A percentile compares a stretch with the other conserved stretches of the same genome.
Conservation (phyloP, 2,113 vertebrate genomes). For the Planiliza haematocheilus region DNA sequence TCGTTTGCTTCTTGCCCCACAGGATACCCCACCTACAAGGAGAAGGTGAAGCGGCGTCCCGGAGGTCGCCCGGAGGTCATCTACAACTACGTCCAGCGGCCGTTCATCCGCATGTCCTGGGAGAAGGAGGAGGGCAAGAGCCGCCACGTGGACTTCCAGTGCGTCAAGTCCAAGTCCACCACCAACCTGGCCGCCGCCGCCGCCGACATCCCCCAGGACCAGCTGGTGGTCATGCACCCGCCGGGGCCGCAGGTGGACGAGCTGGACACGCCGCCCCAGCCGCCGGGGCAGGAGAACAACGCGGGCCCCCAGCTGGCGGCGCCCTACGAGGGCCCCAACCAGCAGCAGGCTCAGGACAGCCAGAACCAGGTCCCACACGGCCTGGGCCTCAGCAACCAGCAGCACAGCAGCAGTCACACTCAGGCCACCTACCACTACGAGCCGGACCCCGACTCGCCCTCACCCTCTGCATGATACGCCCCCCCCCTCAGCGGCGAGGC, state of each 20-base stretch:
- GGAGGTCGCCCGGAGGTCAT: constrained; percentile 96
- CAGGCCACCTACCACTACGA: constrained; percentile 80
- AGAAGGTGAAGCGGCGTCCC: constrained; percentile 96
- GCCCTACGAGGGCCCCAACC: constrained; percentile 51
- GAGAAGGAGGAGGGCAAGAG: constrained; percentile 99
- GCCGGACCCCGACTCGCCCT: constrained; percentile 87
- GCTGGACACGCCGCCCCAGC: constrained; percentile 88
- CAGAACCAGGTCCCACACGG: constrained; percentile 14
- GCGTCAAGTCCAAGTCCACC: constrained; percentile 97
- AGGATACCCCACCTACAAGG: constrained; percentile 98
- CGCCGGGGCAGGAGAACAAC: constrained; percentile 41
- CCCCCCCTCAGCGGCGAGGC: background rate
- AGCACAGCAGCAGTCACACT: constrained; percentile 46
- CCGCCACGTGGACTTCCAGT: constrained; percentile 97
- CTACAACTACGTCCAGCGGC: constrained; percentile 98
- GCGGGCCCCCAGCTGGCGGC: constrained; percentile 50
- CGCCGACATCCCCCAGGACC: constrained; percentile 96
- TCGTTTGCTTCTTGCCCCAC: background rate
- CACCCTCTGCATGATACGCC: constrained; percentile 84
- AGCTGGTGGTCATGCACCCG: constrained; percentile 94
- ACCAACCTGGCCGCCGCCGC: constrained; percentile 94
- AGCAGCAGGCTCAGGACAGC: constrained; percentile 54
- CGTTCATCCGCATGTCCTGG: constrained; percentile 99
- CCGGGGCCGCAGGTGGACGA: constrained; percentile 94
- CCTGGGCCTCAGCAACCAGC: constrained; percentile 46